Conservation (phyloP, 2,888 invertebrate genomes). For the Parnassius apollo region DNA sequence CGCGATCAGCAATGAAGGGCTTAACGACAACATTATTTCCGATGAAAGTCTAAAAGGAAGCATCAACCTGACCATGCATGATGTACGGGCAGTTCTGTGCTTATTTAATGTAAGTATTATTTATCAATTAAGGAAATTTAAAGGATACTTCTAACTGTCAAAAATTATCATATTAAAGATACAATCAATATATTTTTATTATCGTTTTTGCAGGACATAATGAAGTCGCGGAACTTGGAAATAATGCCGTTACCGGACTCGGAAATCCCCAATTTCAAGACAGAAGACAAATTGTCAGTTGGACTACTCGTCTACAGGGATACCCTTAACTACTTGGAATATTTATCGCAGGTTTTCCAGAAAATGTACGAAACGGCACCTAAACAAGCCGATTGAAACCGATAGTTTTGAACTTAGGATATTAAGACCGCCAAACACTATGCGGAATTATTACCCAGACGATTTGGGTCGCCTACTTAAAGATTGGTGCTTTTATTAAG, state of each 20-base stretch:
- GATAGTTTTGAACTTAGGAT: slow-evolving; percentile 31
- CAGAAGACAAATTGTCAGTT: slow-evolving; percentile 42
- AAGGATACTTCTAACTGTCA: not conserved
- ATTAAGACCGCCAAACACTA: slow-evolving; percentile 39
- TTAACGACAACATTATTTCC: slow-evolving; percentile 54
- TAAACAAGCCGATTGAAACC: slow-evolving; percentile 40
- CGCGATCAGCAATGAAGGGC: slow-evolving; percentile 83
- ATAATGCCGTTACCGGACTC: slow-evolving; percentile 51
- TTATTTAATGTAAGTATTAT: slow-evolving; percentile 81
- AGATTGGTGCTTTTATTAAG: slow-evolving; percentile 39
- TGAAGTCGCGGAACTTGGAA: slow-evolving; percentile 56
- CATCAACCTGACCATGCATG: slow-evolving; percentile 81
- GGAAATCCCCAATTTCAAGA: slow-evolving; percentile 54
- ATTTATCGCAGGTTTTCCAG: slow-evolving; percentile 60
- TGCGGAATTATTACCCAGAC: slow-evolving; percentile 29
- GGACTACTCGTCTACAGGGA: slow-evolving; percentile 63
- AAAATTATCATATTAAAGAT: not conserved
- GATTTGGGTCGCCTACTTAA: slow-evolving; percentile 37
- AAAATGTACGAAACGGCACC: slow-evolving; percentile 47
- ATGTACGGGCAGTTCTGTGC: slow-evolving; percentile 84
- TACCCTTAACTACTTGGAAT: slow-evolving; percentile 66
- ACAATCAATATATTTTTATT: slow-evolving; percentile 13
- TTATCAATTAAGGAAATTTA: not conserved
- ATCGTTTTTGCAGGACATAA: slow-evolving; percentile 56
- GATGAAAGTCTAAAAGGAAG: slow-evolving; percentile 58